Conservation (phyloP, 2,888 invertebrate genomes). For the Acronicta psi region DNA sequence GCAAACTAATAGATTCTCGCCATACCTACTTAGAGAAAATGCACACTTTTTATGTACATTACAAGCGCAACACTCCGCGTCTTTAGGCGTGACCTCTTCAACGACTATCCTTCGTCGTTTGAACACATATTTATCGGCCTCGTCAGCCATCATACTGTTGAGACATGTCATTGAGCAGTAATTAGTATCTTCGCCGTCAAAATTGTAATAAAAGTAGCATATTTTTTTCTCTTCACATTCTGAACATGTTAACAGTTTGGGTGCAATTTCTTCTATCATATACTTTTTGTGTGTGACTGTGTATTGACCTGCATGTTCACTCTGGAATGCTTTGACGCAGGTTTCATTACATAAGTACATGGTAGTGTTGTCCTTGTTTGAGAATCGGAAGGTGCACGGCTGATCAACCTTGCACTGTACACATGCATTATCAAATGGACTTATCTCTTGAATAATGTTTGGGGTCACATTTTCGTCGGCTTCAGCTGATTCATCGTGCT, state of each 20-base stretch:
- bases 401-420: constrained; percentile 78
- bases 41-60: constrained; percentile 82
- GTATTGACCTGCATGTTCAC: constrained; percentile 73
- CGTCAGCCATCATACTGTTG: constrained; percentile 86
- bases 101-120: constrained; percentile 86
- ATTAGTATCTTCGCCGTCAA: constrained; percentile 81
- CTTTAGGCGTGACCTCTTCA: constrained; percentile 71
- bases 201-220: constrained; percentile 84
- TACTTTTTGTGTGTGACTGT: constrained; percentile 75
- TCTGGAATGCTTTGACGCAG: constrained; percentile 84
- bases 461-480: constrained; percentile 70
- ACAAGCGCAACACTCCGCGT: constrained; percentile 84
- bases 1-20: constrained; percentile 86
- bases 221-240: constrained; percentile 82
- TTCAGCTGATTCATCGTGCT: constrained; percentile 82
- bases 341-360: constrained; percentile 82
- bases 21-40: constrained; percentile 85
- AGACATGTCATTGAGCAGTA: constrained; percentile 89
- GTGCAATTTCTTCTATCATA: constrained; percentile 78
- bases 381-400: constrained; percentile 74
- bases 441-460: constrained; percentile 80
- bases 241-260: constrained; percentile 71
- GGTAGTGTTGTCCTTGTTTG: constrained; percentile 67
- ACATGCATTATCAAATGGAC: constrained; percentile 76
- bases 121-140: constrained; percentile 87